Evolutionary conservation across 2,797 vertebrate genomes (phyloP).

Genomic region (Alfaro cultratus): DNA sequence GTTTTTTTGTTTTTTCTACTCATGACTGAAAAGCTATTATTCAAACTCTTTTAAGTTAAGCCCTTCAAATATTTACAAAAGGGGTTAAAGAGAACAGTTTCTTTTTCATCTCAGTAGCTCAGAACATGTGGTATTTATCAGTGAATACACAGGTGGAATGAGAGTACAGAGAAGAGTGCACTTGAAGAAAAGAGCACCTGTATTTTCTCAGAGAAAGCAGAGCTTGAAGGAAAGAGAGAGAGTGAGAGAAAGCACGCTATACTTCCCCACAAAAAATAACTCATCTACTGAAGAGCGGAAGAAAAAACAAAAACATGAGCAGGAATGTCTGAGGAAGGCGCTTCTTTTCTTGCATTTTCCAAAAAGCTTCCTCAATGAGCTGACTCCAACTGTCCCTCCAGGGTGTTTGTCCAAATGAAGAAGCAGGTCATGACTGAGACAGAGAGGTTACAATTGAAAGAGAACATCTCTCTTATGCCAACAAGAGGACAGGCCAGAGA

Average conservation of each 20-base stretch:
- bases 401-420: slow-evolving; percentile 57
- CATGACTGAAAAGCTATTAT: slow-evolving; percentile 10
- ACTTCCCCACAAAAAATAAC: slow-evolving; percentile 46
- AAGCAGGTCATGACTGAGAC: slow-evolving; percentile 75
- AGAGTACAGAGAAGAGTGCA: slow-evolving; percentile 24
- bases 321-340: slow-evolving; percentile 34
- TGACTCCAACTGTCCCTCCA: slow-evolving; percentile 42
- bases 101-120: slow-evolving; percentile 7
- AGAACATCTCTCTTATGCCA: slow-evolving; percentile 70
- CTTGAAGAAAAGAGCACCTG: slow-evolving; percentile 47
- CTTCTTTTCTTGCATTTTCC: slow-evolving; percentile 23
- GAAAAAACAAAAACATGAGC: slow-evolving; percentile 32
- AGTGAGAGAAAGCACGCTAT: slow-evolving; percentile 28
- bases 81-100: slow-evolving; percentile 10
- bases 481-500: slow-evolving; percentile 54
- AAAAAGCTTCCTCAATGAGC: slow-evolving; percentile 59
- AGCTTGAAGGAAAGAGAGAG: slow-evolving; percentile 35
- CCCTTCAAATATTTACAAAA: slow-evolving; percentile 10
- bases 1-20: not conserved
- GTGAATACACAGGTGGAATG: slow-evolving; percentile 25
- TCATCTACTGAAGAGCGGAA: slow-evolving; percentile 42
- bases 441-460: slow-evolving; percentile 68
- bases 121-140: slow-evolving; percentile 35
- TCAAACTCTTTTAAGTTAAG: slow-evolving; percentile 11
- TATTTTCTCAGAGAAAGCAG: slow-evolving; percentile 35